These are phyloP conservation scores for Nothoprocta perdicaria DNA, from an alignment of 2,113 vertebrate genomes.

Conservation along the genomic window DNA sequence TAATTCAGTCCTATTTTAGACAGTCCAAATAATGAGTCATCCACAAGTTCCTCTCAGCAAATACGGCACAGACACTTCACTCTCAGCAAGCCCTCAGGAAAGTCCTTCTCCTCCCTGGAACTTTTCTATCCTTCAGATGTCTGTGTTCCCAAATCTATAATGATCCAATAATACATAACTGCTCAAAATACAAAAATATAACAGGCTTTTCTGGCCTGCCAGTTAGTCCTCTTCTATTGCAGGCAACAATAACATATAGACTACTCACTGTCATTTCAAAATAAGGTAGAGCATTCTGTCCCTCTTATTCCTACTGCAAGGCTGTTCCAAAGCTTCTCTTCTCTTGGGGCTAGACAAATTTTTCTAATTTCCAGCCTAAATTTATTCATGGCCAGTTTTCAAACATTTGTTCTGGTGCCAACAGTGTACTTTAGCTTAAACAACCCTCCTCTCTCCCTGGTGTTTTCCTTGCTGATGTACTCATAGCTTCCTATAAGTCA, in stretches of 20 bases:
- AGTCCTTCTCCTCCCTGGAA: background rate
- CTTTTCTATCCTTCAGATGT: slow-evolving; percentile 14
- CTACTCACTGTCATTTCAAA: slow-evolving; percentile 6
- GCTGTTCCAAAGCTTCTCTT: slow-evolving; percentile 29
- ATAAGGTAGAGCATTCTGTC: background rate
- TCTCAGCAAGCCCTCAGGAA: background rate
- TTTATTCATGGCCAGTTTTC: slow-evolving; percentile 36
- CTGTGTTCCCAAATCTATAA: slow-evolving; percentile 8
- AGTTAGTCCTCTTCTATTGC: slow-evolving; percentile 29
- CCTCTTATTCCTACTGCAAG: slow-evolving; percentile 18
- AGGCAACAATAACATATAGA: background rate
- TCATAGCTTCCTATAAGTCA: slow-evolving; percentile 3
- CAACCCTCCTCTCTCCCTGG: background rate
- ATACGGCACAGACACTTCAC: background rate
- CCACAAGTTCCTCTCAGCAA: slow-evolving; percentile 2
- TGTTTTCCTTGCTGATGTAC: background rate
- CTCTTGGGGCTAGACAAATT: slow-evolving; percentile 11
- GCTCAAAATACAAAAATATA: slow-evolving; percentile 29
- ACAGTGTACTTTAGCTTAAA: slow-evolving; percentile 32
- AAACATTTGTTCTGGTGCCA: slow-evolving; percentile 52
- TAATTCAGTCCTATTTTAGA: slow-evolving; percentile 30
- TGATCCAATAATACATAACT: background rate
- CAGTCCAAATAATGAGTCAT: slow-evolving; percentile 27
- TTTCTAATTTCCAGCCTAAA: slow-evolving; percentile 14
- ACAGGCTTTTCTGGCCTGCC: background rate